Evolutionary conservation across 2,888 invertebrate genomes (phyloP).

Genomic region (Polyploca ridens): DNA sequence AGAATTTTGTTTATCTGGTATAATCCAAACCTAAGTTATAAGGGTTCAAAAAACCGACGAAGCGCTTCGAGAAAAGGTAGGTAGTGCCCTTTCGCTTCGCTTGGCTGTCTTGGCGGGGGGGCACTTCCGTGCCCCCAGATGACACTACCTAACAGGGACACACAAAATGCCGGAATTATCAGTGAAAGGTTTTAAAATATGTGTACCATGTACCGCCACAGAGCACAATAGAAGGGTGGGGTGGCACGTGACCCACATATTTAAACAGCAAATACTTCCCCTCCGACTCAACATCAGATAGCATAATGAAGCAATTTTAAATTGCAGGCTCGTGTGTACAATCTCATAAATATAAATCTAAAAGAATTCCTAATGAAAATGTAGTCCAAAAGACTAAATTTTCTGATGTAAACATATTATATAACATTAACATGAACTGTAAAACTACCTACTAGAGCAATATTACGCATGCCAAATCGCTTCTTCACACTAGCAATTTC

Average conservation of each 20-base stretch:
- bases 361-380: no score
- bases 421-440: neutral
- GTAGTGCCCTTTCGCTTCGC: no score
- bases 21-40: no score
- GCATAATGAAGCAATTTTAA: neutral
- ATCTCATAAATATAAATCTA: neutral
- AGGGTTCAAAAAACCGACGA: no score
- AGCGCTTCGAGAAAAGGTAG: no score
- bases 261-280: conserved; percentile 28
- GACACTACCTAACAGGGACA: neutral
- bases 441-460: neutral
- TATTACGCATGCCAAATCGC: conserved; percentile 27
- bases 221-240: conserved; percentile 26
- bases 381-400: no score
- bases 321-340: neutral
- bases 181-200: neutral
- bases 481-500: conserved; percentile 39
- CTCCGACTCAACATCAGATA: conserved; percentile 24
- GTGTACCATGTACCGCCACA: neutral
- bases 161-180: neutral
- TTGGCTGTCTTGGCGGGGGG: no score
- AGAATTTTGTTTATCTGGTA: no score
- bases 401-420: no score
- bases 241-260: conserved; percentile 58
- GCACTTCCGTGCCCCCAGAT: no score